Conservation (phyloP, 2,113 vertebrate species). For the Hassar affinis region DNA sequence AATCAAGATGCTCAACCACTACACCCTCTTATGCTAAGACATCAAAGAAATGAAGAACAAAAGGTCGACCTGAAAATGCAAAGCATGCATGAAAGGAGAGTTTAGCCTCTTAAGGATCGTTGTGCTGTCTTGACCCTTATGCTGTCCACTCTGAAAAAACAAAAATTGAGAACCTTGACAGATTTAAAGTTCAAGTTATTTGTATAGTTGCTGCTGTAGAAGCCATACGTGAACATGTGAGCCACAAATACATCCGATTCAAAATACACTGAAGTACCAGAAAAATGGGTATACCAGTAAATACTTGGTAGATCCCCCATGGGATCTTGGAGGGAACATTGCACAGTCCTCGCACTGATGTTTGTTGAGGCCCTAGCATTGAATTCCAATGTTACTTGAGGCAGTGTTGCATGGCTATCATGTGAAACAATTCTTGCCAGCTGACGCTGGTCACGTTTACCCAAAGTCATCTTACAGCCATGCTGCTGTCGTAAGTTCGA, state of each 20-base stretch:
- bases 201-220: slow-evolving; percentile 55
- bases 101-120: slow-evolving; percentile 24
- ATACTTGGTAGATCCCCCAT: no score
- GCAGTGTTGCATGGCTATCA: no score
- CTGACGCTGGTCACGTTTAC: no score
- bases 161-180: slow-evolving; percentile 47
- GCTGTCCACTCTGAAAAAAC: background rate
- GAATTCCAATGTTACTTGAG: no score
- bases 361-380: no score
- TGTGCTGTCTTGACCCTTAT: background rate
- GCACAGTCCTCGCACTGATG: no score
- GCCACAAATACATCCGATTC: slow-evolving; percentile 21
- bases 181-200: background rate
- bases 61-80: slow-evolving; percentile 39
- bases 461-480: no score
- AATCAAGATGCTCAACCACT: slow-evolving; percentile 9
- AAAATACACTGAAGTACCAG: no score
- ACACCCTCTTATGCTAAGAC: background rate
- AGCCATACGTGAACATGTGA: slow-evolving; percentile 61
- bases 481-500: no score
- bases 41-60: slow-evolving; percentile 29
- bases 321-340: no score
- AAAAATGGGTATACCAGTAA: no score
- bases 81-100: slow-evolving; percentile 38
- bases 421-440: no score